Evolutionary conservation across 2,113 vertebrate genomes (phyloP), one percentile per base, ranked within the genome.

Genomic region (Amazona vittata): DNA sequence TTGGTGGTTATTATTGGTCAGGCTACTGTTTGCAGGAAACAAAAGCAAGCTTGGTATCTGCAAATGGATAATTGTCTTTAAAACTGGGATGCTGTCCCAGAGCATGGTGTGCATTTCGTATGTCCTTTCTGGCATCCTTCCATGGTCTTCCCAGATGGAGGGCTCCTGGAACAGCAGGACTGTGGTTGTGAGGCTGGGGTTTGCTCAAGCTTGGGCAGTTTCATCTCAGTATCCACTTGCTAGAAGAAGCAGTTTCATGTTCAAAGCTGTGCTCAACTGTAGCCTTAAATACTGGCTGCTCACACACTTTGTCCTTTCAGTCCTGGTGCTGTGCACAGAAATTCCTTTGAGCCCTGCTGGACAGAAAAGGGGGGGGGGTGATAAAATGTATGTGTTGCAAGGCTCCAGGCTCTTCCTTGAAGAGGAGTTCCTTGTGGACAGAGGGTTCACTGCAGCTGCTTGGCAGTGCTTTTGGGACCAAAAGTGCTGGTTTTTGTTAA

Each of bases 121-220:
- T 31, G 17, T 46, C 1, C 41, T 8, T 88, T 69, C 57, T 60
- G 74, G 20, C 62, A 39, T 53, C 15, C 8, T n/a, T 57, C 47
- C 2, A 0, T 24, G 29, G 24, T 10, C 25, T 73, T 75, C 57
- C 26, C 65, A 70, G 29, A 4, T 0, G 1, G 21, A 24, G 28
- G 15, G 14, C 37, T 91, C 50, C 60, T 43, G 50, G 60, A 26
- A 25, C 26, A 75, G 81, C n/a, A 76, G 52, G 35, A 79, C 12
- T 8, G 44, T 47, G 33, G 25, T 29, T 49, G 50, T 2, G 1
- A 70, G 64, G n/a, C 25, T 75, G 78, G 65, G 19, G 1, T 60
- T 47, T 29, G 47, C 41, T 71, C 35, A 44, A n/a, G 4, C 41
- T 74, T 29, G 4, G 5, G 33, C 35, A 14, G 20, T 25, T 91